Evolutionary conservation across 2,113 vertebrate genomes (phyloP).

Genomic region (Tupaia tana): DNA sequence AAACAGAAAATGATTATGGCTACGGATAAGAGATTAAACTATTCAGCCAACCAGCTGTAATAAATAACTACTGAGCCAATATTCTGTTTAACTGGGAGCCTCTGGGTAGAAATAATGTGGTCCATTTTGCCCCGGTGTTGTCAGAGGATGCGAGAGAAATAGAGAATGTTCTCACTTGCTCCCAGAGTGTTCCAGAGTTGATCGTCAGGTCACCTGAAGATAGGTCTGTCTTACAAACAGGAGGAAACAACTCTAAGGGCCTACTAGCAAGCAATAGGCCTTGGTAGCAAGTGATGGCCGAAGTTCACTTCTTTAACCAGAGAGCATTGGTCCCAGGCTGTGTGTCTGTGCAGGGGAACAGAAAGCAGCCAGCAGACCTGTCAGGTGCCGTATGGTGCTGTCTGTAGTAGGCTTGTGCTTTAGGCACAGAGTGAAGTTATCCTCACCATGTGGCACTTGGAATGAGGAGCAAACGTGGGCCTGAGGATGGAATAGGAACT

Average conservation of each 20-base stretch:
- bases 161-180: not conserved
- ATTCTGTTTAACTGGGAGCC: conserved; percentile 49
- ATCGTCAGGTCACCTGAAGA: not conserved
- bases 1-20: conserved; percentile 49
- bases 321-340: not conserved
- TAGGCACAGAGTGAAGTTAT: not conserved
- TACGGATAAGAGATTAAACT: conserved; percentile 56
- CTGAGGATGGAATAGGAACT: not conserved
- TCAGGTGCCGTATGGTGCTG: not conserved
- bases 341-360: not conserved
- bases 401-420: not conserved
- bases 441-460: not conserved
- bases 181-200: not conserved
- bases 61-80: conserved; percentile 56
- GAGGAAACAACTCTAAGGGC: not conserved
- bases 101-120: not conserved
- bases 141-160: not conserved
- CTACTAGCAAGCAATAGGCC: not conserved
- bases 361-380: not conserved
- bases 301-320: not conserved
- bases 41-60: conserved; percentile 44
- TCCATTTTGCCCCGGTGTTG: not conserved
- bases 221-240: not conserved
- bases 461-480: not conserved
- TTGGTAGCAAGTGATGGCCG: not conserved